Evolutionary conservation across 2,113 vertebrate species (phyloP).

Genomic region (Dipodomys stephensi): DNA sequence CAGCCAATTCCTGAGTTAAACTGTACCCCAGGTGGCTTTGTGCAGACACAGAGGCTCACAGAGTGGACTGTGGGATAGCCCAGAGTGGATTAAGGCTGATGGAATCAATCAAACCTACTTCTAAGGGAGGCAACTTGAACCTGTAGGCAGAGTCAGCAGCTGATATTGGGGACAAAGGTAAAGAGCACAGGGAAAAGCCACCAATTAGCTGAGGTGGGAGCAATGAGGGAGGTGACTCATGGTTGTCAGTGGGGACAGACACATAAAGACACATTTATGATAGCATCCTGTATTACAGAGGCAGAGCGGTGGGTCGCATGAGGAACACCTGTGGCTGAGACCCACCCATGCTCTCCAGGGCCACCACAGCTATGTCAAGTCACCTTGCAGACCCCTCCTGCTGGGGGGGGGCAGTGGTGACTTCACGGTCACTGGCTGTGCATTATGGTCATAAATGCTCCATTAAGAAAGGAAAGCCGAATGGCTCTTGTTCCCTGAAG

Average conservation of each 20-base stretch:
- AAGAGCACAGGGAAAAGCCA: not conserved
- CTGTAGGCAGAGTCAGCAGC: not conserved
- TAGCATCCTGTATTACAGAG: not conserved
- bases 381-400: not conserved
- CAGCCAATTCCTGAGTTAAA: not conserved
- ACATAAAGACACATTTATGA: not conserved
- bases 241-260: not conserved
- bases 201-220: not conserved
- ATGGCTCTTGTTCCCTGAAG: not conserved
- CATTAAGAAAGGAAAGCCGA: slow-evolving; percentile 18
- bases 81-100: not conserved
- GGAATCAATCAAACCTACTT: not conserved
- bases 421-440: not conserved
- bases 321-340: not conserved
- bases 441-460: not conserved
- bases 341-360: not conserved
- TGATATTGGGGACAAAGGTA: not conserved
- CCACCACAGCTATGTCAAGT: not conserved
- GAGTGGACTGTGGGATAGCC: not conserved
- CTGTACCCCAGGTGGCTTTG: not conserved
- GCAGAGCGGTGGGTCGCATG: not conserved
- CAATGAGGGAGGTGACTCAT: not conserved
- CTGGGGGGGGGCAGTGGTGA: not conserved
- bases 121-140: not conserved
- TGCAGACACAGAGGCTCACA: not conserved